These are phyloP conservation scores for Phyllotreta cruciferae DNA, from an alignment of 2,888 invertebrate genomes.

Conservation along the genomic window DNA sequence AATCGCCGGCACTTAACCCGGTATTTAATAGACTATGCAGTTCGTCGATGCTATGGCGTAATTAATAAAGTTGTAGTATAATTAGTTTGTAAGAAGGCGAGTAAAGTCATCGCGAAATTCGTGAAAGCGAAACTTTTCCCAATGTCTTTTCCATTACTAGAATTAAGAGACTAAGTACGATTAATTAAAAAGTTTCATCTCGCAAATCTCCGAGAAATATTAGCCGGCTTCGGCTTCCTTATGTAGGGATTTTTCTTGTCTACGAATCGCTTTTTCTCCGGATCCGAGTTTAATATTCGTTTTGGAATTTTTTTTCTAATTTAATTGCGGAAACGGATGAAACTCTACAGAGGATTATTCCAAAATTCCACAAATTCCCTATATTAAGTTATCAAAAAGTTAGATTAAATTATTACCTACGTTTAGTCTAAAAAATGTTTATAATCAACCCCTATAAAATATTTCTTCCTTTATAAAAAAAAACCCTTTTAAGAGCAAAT, in stretches of 20 bases:
- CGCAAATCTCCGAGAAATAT: constrained; percentile 31
- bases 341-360: too few relatives aligned
- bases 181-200: constrained; percentile 40
- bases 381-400: too few relatives aligned
- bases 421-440: too few relatives aligned
- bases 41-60: constrained; percentile 14
- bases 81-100: constrained; percentile 29
- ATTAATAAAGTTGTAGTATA: constrained; percentile 31
- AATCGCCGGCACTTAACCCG: neutral
- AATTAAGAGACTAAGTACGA: constrained; percentile 38
- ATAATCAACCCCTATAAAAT: too few relatives aligned
- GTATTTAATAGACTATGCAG: constrained; percentile 13
- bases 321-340: constrained; percentile 8
- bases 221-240: constrained; percentile 30
- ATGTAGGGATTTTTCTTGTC: constrained; percentile 30
- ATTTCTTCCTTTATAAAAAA: constrained; percentile 11
- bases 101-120: constrained; percentile 25
- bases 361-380: too few relatives aligned
- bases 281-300: constrained; percentile 27
- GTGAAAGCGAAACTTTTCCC: constrained; percentile 32
- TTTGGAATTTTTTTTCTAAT: constrained; percentile 8
- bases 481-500: constrained; percentile 5
- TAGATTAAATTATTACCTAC: too few relatives aligned
- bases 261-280: constrained; percentile 30
- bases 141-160: constrained; percentile 34